phyloP scores from a whole-genome alignment of 2,888 invertebrate genomes.

The Marasmarcha lunaedactyla region DNA sequence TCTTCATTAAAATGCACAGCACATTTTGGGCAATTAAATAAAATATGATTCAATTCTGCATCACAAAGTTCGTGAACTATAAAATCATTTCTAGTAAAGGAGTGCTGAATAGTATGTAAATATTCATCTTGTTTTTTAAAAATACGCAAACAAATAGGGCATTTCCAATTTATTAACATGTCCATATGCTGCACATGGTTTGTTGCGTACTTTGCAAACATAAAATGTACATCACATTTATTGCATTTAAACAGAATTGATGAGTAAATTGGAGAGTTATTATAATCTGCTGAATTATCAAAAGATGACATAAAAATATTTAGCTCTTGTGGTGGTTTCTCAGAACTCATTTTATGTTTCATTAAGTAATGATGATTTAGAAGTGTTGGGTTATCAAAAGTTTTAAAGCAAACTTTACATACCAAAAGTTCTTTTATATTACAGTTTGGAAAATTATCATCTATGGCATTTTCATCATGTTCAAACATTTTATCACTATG shows the following conservation, averaged over 20 bases:
- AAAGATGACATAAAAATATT: too few relatives aligned
- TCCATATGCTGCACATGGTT: constrained; percentile 33
- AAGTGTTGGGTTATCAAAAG: too few relatives aligned
- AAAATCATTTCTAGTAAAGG: constrained; percentile 21
- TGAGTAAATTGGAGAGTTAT: constrained; percentile 21
- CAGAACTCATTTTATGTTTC: too few relatives aligned
- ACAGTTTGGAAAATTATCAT: too few relatives aligned
- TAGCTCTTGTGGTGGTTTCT: too few relatives aligned
- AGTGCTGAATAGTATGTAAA: constrained; percentile 38
- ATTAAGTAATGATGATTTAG: too few relatives aligned
- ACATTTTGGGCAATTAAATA: constrained; percentile 40
- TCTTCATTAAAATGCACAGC: constrained; percentile 34
- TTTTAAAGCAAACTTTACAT: too few relatives aligned
- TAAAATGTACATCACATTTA: constrained; percentile 39
- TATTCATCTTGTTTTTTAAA: constrained; percentile 34
- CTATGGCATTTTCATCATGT: too few relatives aligned
- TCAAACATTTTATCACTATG: constrained; percentile 7
- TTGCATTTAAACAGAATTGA: constrained; percentile 36
- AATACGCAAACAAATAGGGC: constrained; percentile 27
- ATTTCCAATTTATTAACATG: constrained; percentile 36
- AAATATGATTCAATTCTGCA: constrained; percentile 19
- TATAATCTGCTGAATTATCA: constrained; percentile 4
- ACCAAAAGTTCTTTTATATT: constrained; percentile 5
- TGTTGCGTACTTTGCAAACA: constrained; percentile 27
- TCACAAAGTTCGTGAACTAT: constrained; percentile 25